Conservation (phyloP, 2,888 invertebrate species). For the Ecliptopera silaceata region DNA sequence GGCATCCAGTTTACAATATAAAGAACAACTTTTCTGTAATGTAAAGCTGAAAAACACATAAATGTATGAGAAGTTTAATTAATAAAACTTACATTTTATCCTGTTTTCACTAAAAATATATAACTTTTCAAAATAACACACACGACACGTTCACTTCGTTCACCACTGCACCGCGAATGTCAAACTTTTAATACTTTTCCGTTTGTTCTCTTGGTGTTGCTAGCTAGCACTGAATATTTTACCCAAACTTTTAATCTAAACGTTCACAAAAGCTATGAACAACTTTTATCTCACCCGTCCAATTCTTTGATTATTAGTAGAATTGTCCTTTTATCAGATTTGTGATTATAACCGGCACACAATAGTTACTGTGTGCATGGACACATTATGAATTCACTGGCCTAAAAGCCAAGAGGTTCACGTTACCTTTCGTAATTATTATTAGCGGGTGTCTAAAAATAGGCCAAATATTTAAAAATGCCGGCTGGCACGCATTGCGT, state of each 20-base stretch:
- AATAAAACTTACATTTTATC: constrained; percentile 68
- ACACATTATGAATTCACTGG: constrained; percentile 50
- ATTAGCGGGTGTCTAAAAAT: constrained; percentile 79
- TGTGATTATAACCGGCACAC: constrained; percentile 8
- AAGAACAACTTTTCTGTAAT: constrained; percentile 9
- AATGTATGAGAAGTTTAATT: constrained; percentile 56
- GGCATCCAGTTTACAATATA: constrained; percentile 30
- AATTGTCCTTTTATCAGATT: neutral
- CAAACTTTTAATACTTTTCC: constrained; percentile 57
- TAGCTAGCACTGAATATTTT: constrained; percentile 36
- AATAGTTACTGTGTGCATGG: constrained; percentile 36
- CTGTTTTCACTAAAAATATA: constrained; percentile 71
- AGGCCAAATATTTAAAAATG: constrained; percentile 80
- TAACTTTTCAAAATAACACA: constrained; percentile 58
- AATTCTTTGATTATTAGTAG: neutral
- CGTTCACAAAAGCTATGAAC: neutral
- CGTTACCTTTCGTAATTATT: constrained; percentile 81
- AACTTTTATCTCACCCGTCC: neutral
- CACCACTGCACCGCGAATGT: constrained; percentile 74
- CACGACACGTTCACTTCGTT: constrained; percentile 70
- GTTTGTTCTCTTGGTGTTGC: constrained; percentile 56
- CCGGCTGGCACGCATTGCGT: constrained; percentile 70
- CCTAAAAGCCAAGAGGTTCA: constrained; percentile 71
- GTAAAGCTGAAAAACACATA: constrained; percentile 30
- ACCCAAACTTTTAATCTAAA: constrained; percentile 33